Evolutionary conservation across 2,888 invertebrate genomes (phyloP).

Genomic region (Platycheirus rosarum): DNA sequence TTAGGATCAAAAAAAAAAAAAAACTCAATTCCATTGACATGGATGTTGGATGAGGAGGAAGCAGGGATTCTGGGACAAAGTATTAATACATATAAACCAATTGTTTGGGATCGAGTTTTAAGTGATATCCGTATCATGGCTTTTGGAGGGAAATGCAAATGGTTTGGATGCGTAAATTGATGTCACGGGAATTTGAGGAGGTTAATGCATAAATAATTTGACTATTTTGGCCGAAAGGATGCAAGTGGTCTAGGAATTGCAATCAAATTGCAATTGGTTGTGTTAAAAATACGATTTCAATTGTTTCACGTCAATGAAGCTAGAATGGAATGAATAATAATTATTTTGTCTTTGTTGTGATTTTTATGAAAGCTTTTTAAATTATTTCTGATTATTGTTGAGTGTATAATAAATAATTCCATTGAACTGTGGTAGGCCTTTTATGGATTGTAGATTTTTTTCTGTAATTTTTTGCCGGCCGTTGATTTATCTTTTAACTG

Average conservation of each 20-base stretch:
- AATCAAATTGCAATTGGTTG: conserved; percentile 49
- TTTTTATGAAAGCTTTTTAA: no score
- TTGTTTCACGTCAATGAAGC: conserved; percentile 33
- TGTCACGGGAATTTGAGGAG: conserved; percentile 14
- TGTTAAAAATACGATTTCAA: conserved; percentile 48
- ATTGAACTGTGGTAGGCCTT: no score
- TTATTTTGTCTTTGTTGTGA: no score
- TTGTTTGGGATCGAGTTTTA: background rate
- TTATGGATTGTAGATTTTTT: no score
- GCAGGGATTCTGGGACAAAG: conserved; percentile 3
- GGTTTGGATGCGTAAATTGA: background rate
- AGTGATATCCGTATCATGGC: conserved; percentile 2
- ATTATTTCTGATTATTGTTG: no score
- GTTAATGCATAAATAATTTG: conserved; percentile 25
- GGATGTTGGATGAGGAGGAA: background rate
- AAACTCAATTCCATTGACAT: background rate
- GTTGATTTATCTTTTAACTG: no score
- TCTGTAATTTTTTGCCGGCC: no score
- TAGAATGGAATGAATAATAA: conserved; percentile 11
- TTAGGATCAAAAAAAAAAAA: no score
- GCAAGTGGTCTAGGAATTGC: conserved; percentile 32
- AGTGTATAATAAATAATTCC: no score
- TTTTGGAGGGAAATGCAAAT: background rate
- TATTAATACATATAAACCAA: background rate
- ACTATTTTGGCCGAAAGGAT: conserved; percentile 49